Percentiles rank a stretch among this genome's conserved stretches.
Evolutionary conservation across 2,113 vertebrate species (phyloP).

Genomic region (Opisthocomus hoazin): DNA sequence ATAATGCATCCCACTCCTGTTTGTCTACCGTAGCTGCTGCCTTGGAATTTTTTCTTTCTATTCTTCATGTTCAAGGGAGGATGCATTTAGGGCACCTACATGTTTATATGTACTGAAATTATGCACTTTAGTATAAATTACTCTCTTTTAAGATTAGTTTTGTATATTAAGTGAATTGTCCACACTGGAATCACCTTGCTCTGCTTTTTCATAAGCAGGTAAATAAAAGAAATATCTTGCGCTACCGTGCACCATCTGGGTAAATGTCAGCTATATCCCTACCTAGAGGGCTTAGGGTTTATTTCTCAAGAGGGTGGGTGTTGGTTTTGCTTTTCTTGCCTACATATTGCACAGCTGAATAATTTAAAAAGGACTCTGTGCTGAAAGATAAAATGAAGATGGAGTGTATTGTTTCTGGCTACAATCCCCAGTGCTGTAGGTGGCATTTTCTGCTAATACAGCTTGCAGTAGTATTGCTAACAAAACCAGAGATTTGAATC

Average conservation of each 20-base stretch:
- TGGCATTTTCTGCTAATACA: constrained; percentile 49
- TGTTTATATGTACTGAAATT: not conserved
- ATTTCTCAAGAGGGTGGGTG: constrained; percentile 30
- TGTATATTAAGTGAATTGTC: not conserved
- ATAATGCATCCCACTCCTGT: not conserved
- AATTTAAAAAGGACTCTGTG: constrained; percentile 41
- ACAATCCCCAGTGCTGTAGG: constrained; percentile 12
- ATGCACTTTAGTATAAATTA: not conserved
- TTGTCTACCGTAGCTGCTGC: not conserved
- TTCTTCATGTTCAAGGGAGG: not conserved
- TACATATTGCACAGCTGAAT: constrained; percentile 53
- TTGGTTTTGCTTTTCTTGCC: constrained; percentile 53
- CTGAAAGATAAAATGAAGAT: constrained; percentile 58
- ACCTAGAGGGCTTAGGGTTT: constrained; percentile 9
- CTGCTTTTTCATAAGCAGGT: not conserved
- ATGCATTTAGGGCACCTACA: not conserved
- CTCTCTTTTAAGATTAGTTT: not conserved
- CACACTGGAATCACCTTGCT: not conserved
- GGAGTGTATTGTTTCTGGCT: constrained; percentile 48
- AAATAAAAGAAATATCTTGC: constrained; percentile 26
- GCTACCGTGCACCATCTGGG: constrained; percentile 7
- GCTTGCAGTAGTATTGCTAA: not conserved
- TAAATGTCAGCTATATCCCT: constrained; percentile 45
- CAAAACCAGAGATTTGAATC: constrained; percentile 7
- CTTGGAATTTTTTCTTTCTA: not conserved